phyloP scores from a whole-genome alignment of 2,797 vertebrate genomes.

The Sarcoramphus papa region DNA sequence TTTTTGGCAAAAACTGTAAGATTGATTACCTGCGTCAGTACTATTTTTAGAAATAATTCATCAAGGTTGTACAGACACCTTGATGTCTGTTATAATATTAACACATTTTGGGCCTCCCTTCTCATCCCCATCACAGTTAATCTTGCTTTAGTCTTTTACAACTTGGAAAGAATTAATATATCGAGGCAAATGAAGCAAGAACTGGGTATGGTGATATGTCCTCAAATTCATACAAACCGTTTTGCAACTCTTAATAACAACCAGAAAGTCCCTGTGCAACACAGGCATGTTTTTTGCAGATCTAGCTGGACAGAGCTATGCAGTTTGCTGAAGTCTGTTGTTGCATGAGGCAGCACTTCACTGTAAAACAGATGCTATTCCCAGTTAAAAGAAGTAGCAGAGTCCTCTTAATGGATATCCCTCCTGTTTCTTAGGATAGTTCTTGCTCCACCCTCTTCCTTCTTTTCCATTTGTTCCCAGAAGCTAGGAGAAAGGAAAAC shows the following conservation, averaged over 20 bases:
- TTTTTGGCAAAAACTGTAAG: slow-evolving; percentile 39
- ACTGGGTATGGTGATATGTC: not conserved
- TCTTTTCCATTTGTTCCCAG: not conserved
- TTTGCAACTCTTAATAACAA: not conserved
- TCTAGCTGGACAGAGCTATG: not conserved
- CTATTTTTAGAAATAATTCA: slow-evolving; percentile 62
- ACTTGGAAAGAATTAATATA: not conserved
- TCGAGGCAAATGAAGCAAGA: not conserved
- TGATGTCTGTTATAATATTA: slow-evolving; percentile 29
- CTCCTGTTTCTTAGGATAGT: not conserved
- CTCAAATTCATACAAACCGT: not conserved
- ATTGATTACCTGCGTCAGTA: slow-evolving; percentile 40
- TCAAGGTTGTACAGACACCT: slow-evolving; percentile 35
- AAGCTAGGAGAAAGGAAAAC: not conserved
- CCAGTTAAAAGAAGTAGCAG: not conserved
- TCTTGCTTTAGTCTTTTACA: not conserved
- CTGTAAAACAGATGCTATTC: not conserved
- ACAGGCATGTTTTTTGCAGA: not conserved
- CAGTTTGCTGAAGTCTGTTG: not conserved
- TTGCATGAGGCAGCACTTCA: not conserved
- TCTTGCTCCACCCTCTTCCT: not conserved
- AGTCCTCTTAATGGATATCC: not conserved
- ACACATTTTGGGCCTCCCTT: not conserved
- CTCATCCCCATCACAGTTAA: not conserved
- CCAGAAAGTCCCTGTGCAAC: not conserved